Conservation (phyloP, 2,888 invertebrate genomes). For the Drosophila sordidula region DNA sequence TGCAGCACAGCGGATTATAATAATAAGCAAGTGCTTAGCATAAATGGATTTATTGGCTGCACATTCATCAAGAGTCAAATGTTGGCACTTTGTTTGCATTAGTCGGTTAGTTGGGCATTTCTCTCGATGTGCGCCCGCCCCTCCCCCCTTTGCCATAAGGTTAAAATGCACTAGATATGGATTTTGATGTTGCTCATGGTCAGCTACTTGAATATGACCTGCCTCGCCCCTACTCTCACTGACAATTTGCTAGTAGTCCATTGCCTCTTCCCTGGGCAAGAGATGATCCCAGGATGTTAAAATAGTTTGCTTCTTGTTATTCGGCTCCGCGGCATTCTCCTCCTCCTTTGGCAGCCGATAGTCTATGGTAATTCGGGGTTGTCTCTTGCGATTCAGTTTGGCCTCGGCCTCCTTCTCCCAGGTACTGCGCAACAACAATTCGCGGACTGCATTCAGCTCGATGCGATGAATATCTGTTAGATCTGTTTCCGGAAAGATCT, state of each 20-base stretch:
- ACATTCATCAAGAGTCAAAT: conserved; percentile 76
- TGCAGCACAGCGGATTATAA: conserved; percentile 66
- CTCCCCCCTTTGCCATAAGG: not conserved
- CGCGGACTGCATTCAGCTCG: conserved; percentile 20
- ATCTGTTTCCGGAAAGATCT: conserved; percentile 30
- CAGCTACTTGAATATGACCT: conserved; percentile 6
- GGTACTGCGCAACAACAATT: conserved; percentile 16
- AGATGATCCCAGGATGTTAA: not conserved
- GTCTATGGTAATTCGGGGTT: not conserved
- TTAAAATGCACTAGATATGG: not conserved
- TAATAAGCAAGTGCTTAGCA: conserved; percentile 78
- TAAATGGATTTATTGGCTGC: conserved; percentile 78
- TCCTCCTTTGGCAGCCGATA: not conserved
- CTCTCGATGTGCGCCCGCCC: not conserved
- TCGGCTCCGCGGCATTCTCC: not conserved
- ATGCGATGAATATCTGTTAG: conserved; percentile 34
- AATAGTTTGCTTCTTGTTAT: not conserved
- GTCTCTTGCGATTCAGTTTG: not conserved
- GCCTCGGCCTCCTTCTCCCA: not conserved
- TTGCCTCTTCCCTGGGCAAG: not conserved
- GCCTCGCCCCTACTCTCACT: not conserved
- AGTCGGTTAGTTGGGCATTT: conserved; percentile 47
- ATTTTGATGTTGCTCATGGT: conserved; percentile 6
- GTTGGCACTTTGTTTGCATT: conserved; percentile 61
- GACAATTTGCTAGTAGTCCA: not conserved